Base-by-base conservation (phyloP, 2,113 vertebrate species). In the Odocoileus virginianus region DNA sequence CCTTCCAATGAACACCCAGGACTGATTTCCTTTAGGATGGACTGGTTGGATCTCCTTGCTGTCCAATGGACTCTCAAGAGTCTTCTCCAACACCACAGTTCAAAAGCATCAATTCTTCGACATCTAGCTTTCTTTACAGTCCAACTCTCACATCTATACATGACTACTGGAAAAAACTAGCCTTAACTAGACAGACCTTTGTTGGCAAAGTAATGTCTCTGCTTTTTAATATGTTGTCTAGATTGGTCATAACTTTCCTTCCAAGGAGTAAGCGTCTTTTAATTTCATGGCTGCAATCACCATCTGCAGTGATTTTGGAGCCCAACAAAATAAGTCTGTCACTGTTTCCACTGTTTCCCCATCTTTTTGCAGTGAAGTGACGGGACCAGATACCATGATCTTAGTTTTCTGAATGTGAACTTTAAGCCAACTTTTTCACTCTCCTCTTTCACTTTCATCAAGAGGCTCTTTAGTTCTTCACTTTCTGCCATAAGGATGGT, bases 51-150 rank as follows among this genome's bases (percentile, higher is more conserved):
- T 10, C 33, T 67, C n/a, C 19, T 67, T n/a, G 7, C 33, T 19
- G 7, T 67, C 61, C 61, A 36, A 67, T 0, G 2, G 33, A 36
- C 33, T 19, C 64, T 67, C 64, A 67, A 67, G 33, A 5, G 33
- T 36, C 33, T 67, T 36, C 16, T 36, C 17, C 16, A 67, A 19
- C 64, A 67, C 33, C 33, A 9, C 17, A 36, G 8, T 67, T 67
- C 33, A 67, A 67, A 67, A 8, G 2, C 33, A 36, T 36, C 64
- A 19, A 67, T 36, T 19, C 33, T 67, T 67, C 0, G 0, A 0
- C 33, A 19, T 5, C n/a, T 17, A 67, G 16, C 64, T 36, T 36
- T 67, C 64, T 67, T 67, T 4, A 21, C 4, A 67, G 17, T 36
- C 33, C 33, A 67, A 10, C 30, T 67, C 16, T 67, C 17, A 67